These are phyloP conservation scores for Pomatostomus ruficeps DNA, from an alignment of 2,113 vertebrate genomes.

Conservation along the genomic window DNA sequence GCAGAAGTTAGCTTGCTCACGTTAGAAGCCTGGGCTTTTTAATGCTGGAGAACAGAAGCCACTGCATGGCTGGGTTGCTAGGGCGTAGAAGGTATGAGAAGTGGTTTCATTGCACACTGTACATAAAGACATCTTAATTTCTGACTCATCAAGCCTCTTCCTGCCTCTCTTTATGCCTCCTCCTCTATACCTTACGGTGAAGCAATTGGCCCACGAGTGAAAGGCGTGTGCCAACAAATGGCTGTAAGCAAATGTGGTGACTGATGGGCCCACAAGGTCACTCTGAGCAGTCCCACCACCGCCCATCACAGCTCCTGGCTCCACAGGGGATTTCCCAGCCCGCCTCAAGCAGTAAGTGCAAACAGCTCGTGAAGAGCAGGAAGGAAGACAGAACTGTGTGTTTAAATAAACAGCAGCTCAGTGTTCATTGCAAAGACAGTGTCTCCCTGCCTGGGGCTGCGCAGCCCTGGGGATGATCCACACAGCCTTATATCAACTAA, in stretches of 20 bases:
- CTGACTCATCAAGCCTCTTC: background rate
- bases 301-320: background rate
- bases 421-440: no score
- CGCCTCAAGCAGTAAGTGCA: background rate
- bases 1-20: background rate
- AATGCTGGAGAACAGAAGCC: background rate
- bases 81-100: background rate
- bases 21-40: background rate
- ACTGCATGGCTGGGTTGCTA: slow-evolving; percentile 29
- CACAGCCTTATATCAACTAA: background rate
- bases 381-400: background rate
- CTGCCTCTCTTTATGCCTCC: background rate
- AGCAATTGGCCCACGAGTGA: background rate
- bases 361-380: background rate
- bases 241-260: fast-evolving
- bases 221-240: background rate
- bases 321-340: background rate
- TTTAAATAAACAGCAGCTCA: background rate
- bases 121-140: background rate
- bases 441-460: background rate
- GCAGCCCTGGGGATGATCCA: background rate
- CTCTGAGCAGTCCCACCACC: background rate
- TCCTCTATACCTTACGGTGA: background rate
- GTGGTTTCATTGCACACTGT: background rate
- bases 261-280: background rate